Conservation (phyloP, 2,113 vertebrate genomes). For the Halichoerus grypus region DNA sequence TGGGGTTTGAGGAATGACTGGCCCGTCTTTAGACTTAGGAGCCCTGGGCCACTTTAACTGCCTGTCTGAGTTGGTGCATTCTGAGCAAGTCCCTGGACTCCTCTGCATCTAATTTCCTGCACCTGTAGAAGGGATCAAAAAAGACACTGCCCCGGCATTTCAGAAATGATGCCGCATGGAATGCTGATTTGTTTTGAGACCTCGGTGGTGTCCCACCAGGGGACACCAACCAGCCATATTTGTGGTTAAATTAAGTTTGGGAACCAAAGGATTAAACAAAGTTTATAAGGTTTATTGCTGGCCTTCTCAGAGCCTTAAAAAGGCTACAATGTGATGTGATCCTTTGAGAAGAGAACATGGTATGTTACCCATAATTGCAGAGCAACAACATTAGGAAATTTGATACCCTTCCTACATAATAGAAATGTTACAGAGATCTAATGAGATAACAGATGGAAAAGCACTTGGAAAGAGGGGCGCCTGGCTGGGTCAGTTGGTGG, state of each 20-base stretch:
- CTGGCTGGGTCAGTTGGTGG: not conserved
- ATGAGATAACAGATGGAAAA: not conserved
- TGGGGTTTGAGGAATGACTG: not conserved
- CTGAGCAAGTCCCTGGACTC: not conserved
- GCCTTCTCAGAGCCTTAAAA: not conserved
- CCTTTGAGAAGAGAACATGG: not conserved
- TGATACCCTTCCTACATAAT: not conserved
- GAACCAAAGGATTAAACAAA: not conserved
- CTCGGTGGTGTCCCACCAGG: not conserved
- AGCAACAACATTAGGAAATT: not conserved
- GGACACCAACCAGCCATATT: not conserved
- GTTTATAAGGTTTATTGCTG: not conserved
- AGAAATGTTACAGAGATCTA: not conserved
- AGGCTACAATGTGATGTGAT: not conserved
- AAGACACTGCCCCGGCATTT: not conserved
- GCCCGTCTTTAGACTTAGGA: not conserved
- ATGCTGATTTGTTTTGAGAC: not conserved
- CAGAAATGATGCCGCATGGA: not conserved
- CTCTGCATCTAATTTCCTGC: not conserved
- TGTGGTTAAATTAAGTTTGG: conserved; percentile 1
- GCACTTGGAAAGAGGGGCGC: not conserved
- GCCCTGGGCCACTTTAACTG: not conserved
- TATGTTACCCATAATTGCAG: not conserved
- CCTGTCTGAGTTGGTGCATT: not conserved
- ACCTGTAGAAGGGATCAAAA: not conserved